A percentile compares a stretch with the other conserved stretches of the same genome.
These are phyloP conservation scores for Macaria notata DNA, from an alignment of 2,888 invertebrate genomes.

Conservation along the genomic window DNA sequence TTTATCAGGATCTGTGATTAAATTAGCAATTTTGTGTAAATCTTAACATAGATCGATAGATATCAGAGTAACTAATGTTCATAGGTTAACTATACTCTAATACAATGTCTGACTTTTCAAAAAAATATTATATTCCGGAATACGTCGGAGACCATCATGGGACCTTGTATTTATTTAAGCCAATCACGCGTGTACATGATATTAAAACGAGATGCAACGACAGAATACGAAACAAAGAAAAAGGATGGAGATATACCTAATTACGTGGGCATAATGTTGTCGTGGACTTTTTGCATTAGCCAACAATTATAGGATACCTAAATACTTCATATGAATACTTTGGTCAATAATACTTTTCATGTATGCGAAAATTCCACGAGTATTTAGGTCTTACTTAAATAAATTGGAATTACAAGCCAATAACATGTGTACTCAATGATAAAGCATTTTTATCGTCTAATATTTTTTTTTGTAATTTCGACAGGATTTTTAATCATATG, in stretches of 20 bases:
- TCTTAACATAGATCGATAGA: neutral
- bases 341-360: no score
- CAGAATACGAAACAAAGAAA: slow-evolving; percentile 26
- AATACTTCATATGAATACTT: no score
- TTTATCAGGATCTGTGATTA: slow-evolving; percentile 1
- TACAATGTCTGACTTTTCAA: neutral
- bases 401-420: no score
- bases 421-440: no score
- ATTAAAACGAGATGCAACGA: slow-evolving; percentile 57
- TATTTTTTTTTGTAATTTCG: no score
- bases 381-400: no score
- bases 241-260: slow-evolving; percentile 33
- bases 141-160: slow-evolving; percentile 1
- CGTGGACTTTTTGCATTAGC: slow-evolving; percentile 30
- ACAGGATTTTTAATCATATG: no score
- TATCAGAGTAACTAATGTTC: neutral
- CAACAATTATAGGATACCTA: neutral
- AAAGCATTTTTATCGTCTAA: no score
- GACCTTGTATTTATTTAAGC: slow-evolving; percentile 33
- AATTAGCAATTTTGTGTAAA: neutral
- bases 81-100: no score
- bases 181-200: slow-evolving; percentile 67
- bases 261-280: slow-evolving; percentile 29
- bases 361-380: no score
- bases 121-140: slow-evolving; percentile 22